A percentile compares a stretch with the other conserved stretches of the same genome.
Evolutionary conservation across 2,797 vertebrate genomes (phyloP).

Genomic region (Anguilla marmorata): DNA sequence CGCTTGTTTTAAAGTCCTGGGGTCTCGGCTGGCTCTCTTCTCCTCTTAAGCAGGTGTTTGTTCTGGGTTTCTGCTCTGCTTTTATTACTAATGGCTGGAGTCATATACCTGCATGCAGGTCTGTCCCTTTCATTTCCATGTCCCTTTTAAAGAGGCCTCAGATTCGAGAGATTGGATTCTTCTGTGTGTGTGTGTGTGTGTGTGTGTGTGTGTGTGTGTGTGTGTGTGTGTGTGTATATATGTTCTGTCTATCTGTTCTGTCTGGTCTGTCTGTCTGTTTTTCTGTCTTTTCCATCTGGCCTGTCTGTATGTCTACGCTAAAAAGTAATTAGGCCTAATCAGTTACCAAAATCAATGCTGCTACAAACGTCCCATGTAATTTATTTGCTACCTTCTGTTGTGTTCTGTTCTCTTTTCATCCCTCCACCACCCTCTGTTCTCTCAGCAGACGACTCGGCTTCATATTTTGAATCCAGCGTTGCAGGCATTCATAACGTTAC

Average conservation of each 20-base stretch:
- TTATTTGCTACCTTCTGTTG: background rate
- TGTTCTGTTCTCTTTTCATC: slow-evolving; percentile 23
- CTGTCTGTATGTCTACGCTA: too few relatives aligned
- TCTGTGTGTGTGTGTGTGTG: background rate
- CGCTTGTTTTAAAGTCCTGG: slow-evolving; percentile 40
- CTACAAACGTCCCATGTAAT: too few relatives aligned
- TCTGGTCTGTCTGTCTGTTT: too few relatives aligned
- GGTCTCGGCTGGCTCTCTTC: slow-evolving; percentile 38
- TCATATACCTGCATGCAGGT: slow-evolving; percentile 42
- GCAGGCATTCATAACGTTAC: too few relatives aligned
- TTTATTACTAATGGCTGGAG: slow-evolving; percentile 56
- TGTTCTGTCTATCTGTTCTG: too few relatives aligned
- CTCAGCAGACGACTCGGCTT: background rate
- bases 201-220: background rate
- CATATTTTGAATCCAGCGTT: too few relatives aligned
- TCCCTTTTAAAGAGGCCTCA: slow-evolving; percentile 24
- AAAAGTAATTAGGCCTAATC: too few relatives aligned
- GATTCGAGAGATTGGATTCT: background rate
- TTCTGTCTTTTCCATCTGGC: too few relatives aligned
- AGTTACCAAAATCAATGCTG: too few relatives aligned
- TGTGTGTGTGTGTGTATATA: background rate
- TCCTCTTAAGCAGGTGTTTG: slow-evolving; percentile 34
- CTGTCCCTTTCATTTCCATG: slow-evolving; percentile 32
- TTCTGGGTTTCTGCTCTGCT: slow-evolving; percentile 39
- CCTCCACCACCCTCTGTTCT: slow-evolving; percentile 20